Percentiles rank a stretch among this genome's conserved stretches.
Conservation (phyloP, 2,888 invertebrate species). For the Luffia ferchaultella region DNA sequence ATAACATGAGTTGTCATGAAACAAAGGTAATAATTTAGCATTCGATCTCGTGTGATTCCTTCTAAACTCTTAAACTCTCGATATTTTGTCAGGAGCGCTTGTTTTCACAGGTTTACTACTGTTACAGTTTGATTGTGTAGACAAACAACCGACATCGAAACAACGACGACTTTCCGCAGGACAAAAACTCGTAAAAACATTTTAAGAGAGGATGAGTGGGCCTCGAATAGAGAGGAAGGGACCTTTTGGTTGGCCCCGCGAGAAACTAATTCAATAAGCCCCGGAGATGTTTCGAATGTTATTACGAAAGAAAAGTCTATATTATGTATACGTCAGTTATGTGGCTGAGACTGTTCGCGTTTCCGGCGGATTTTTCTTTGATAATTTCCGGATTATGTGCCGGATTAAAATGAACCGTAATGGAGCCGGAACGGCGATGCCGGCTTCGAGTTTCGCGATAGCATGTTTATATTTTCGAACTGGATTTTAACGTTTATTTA, state of each 20-base stretch:
- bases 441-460: neutral
- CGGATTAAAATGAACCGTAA: neutral
- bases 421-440: neutral
- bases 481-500: too few relatives aligned
- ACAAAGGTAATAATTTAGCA: too few relatives aligned
- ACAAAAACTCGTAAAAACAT: neutral
- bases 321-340: too few relatives aligned
- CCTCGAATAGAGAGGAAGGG: neutral
- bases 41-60: too few relatives aligned
- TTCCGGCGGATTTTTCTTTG: neutral
- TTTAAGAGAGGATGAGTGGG: neutral
- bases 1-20: too few relatives aligned
- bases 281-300: neutral
- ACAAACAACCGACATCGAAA: neutral
- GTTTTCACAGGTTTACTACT: neutral
- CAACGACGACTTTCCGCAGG: neutral
- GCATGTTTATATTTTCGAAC: too few relatives aligned
- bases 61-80: neutral
- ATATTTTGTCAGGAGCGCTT: neutral
- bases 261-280: neutral
- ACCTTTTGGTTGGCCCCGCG: neutral
- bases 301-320: neutral
- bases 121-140: neutral
- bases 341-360: neutral
- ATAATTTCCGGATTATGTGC: neutral